phyloP scores from a whole-genome alignment of 2,797 vertebrate genomes.

The Schizothorax lantsangensis region DNA sequence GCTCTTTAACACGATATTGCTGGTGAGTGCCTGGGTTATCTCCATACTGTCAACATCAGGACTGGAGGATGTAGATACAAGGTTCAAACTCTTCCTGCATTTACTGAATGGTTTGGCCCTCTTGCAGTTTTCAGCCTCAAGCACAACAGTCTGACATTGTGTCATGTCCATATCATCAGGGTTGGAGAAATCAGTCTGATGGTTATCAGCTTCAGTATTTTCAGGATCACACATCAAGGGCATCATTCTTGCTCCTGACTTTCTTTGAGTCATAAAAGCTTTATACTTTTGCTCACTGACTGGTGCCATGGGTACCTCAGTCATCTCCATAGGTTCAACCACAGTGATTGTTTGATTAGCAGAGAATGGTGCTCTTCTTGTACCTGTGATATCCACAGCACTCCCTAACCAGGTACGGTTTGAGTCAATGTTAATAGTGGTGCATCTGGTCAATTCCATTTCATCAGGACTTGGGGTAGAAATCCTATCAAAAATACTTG shows the following conservation, averaged over 20 bases:
- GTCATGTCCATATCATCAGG: slow-evolving; percentile 73
- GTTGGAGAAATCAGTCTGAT: slow-evolving; percentile 49
- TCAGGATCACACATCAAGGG: slow-evolving; percentile 15
- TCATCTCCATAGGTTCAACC: slow-evolving; percentile 45
- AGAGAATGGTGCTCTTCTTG: background rate
- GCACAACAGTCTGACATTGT: slow-evolving; percentile 70
- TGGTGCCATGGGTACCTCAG: slow-evolving; percentile 16
- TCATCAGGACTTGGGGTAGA: slow-evolving; percentile 44
- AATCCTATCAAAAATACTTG: background rate
- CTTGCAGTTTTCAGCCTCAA: slow-evolving; percentile 63
- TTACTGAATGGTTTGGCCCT: slow-evolving; percentile 1
- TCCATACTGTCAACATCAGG: slow-evolving; percentile 53
- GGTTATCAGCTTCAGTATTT: slow-evolving; percentile 2
- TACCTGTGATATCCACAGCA: background rate
- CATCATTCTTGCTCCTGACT: slow-evolving; percentile 15
- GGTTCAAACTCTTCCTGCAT: slow-evolving; percentile 44
- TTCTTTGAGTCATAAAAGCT: slow-evolving; percentile 10
- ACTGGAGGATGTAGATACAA: slow-evolving; percentile 20
- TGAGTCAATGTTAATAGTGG: slow-evolving; percentile 23
- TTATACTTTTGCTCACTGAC: slow-evolving; percentile 18
- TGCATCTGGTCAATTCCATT: slow-evolving; percentile 38
- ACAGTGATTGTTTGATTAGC: slow-evolving; percentile 26
- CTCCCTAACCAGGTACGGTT: slow-evolving; percentile 1
- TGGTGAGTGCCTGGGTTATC: slow-evolving; percentile 60
- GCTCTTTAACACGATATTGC: slow-evolving; percentile 33